phyloP scores from a whole-genome alignment of 2,113 vertebrate species.

The Pantherophis guttatus region DNA sequence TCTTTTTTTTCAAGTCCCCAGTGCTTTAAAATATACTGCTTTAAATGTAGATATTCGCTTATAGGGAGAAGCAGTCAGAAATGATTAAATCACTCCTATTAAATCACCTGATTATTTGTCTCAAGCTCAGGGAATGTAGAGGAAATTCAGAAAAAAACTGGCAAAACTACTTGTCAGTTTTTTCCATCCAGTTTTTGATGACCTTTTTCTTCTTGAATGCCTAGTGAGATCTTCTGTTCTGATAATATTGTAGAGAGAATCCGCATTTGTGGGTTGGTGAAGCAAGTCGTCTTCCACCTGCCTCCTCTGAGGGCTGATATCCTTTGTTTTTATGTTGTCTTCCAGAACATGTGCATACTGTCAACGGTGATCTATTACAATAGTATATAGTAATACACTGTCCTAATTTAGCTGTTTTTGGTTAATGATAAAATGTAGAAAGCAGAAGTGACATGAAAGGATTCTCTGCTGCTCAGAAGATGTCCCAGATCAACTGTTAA shows the following conservation, averaged over 20 bases:
- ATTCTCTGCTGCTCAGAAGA: background rate
- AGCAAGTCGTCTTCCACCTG: background rate
- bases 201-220: background rate
- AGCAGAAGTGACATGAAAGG: background rate
- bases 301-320: background rate
- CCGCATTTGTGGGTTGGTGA: background rate
- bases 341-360: background rate
- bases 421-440: background rate
- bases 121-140: background rate
- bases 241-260: background rate
- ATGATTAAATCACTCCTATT: background rate
- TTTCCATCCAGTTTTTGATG: background rate
- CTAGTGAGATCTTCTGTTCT: background rate
- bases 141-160: background rate
- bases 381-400: background rate
- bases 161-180: no score
- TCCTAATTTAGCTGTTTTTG: background rate
- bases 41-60: background rate
- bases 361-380: background rate
- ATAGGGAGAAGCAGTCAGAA: background rate
- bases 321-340: background rate
- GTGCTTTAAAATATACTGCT: background rate
- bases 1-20: background rate
- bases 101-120: background rate
- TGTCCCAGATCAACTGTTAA: slow-evolving; percentile 1